A percentile compares a stretch with the other conserved stretches of the same genome.
Conservation (phyloP, 2,797 vertebrate genomes). For the Sebastes dallii region DNA sequence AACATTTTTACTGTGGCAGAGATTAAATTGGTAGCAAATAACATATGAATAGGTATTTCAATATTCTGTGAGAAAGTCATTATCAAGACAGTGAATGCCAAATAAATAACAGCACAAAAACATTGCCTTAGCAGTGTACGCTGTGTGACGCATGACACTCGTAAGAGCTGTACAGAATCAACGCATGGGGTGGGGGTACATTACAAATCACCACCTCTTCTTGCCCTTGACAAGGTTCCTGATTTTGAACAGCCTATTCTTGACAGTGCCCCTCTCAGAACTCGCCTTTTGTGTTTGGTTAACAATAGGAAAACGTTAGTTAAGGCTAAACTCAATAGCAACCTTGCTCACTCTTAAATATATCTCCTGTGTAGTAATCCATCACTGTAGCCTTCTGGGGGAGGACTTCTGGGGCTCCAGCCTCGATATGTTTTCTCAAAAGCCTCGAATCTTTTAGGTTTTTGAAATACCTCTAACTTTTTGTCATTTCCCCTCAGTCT, state of each 20-base stretch:
- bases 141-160: neutral
- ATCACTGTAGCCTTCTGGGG: constrained; percentile 19
- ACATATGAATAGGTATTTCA: neutral
- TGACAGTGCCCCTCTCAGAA: constrained; percentile 53
- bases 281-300: constrained; percentile 70
- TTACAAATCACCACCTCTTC: constrained; percentile 40
- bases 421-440: no score
- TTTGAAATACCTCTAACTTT: no score
- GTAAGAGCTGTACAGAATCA: neutral
- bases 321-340: constrained; percentile 71
- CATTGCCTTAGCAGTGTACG: neutral
- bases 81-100: neutral
- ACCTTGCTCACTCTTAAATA: constrained; percentile 66
- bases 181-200: neutral
- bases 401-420: no score
- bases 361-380: constrained; percentile 43
- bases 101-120: constrained; percentile 8
- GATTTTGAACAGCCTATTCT: constrained; percentile 62
- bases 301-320: constrained; percentile 72
- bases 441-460: no score
- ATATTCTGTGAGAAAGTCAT: neutral
- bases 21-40: neutral
- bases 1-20: neutral
- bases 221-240: constrained; percentile 72
- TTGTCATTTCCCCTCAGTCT: no score